Evolutionary conservation across 2,797 vertebrate species (phyloP).

Genomic region (Chelonia mydas): DNA sequence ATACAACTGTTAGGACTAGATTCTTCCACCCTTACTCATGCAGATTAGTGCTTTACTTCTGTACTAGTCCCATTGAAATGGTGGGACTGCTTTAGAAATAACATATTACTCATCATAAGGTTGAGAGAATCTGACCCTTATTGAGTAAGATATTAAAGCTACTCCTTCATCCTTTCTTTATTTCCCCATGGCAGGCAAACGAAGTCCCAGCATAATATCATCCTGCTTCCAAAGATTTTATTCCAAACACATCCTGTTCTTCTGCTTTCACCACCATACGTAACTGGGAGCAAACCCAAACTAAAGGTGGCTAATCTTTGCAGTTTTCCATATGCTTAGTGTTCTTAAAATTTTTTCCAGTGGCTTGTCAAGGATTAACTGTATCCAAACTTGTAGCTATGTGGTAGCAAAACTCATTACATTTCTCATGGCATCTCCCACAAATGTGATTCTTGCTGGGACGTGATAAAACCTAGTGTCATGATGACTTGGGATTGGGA

Average conservation of each 20-base stretch:
- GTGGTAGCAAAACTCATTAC: not conserved
- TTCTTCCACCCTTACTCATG: not conserved
- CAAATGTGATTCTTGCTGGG: not conserved
- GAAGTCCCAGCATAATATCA: not conserved
- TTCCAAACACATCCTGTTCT: not conserved
- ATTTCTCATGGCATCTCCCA: not conserved
- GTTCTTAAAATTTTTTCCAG: not conserved
- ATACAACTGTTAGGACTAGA: not conserved
- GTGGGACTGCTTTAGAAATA: not conserved
- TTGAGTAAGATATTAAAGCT: not conserved
- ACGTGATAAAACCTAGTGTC: not conserved
- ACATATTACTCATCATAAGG: not conserved
- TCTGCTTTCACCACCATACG: not conserved
- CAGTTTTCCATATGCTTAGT: not conserved
- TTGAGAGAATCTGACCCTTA: not conserved
- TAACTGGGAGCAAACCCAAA: conserved; percentile 10
- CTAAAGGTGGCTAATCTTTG: not conserved
- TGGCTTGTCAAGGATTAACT: not conserved
- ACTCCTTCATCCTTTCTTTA: not conserved
- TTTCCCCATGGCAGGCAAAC: not conserved
- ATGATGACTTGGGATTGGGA: not conserved
- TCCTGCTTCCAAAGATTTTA: not conserved
- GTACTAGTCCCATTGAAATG: not conserved
- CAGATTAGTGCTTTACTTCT: not conserved
- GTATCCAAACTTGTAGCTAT: not conserved